phyloP scores from a whole-genome alignment of 2,113 vertebrate genomes.

The Ameiurus melas region DNA sequence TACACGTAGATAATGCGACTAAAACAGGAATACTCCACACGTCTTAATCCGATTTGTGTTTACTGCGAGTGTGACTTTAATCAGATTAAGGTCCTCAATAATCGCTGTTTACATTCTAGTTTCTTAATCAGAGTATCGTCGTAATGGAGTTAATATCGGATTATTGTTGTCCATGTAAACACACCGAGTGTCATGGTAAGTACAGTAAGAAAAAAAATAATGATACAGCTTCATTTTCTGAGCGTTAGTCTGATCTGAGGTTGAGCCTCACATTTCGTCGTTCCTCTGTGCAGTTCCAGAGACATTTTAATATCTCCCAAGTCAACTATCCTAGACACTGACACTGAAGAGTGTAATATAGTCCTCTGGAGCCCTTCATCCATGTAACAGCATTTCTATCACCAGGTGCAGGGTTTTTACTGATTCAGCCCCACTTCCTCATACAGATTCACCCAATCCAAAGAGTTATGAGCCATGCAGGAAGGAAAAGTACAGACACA shows the following conservation, averaged over 20 bases:
- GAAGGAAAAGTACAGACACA: not conserved
- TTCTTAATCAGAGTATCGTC: too few relatives aligned
- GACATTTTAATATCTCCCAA: not conserved
- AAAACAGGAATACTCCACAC: too few relatives aligned
- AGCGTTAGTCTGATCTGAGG: not conserved
- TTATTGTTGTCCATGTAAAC: too few relatives aligned
- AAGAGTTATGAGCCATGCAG: not conserved
- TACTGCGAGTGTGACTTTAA: too few relatives aligned
- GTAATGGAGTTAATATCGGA: too few relatives aligned
- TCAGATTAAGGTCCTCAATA: too few relatives aligned
- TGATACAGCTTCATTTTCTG: not conserved
- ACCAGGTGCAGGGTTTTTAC: not conserved
- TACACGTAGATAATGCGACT: too few relatives aligned
- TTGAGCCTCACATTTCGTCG: not conserved
- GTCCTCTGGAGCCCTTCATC: not conserved
- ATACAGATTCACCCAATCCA: not conserved
- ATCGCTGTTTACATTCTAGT: too few relatives aligned
- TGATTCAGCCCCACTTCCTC: not conserved
- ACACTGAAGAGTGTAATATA: not conserved
- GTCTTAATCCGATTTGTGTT: too few relatives aligned
- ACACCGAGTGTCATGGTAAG: not conserved
- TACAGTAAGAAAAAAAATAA: not conserved
- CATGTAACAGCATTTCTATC: not conserved
- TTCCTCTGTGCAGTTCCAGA: not conserved
- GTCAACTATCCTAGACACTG: not conserved